These are phyloP conservation scores for Poeciliopsis retropinna DNA, from an alignment of 2,113 vertebrate species.

Conservation along the genomic window DNA sequence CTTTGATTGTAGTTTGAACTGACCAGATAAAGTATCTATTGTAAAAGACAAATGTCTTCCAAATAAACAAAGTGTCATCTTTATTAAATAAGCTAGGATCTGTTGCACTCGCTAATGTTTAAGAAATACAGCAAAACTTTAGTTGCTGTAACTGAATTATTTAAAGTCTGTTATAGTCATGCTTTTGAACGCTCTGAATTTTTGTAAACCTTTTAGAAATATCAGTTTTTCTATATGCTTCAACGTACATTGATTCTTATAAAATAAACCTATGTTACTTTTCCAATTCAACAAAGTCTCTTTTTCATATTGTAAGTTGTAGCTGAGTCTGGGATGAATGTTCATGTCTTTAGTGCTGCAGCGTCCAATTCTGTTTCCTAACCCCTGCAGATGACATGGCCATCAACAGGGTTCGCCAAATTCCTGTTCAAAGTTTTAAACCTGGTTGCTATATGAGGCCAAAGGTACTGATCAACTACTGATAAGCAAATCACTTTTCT, in stretches of 20 bases:
- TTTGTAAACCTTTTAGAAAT: neutral
- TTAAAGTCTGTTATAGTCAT: neutral
- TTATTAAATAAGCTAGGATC: constrained; percentile 51
- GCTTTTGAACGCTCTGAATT: neutral
- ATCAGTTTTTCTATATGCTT: neutral
- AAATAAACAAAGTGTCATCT: constrained; percentile 36
- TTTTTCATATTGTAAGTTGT: too few relatives aligned
- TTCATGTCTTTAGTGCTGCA: too few relatives aligned
- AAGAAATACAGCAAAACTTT: neutral
- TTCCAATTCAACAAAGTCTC: neutral
- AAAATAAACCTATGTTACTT: neutral
- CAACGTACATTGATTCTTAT: neutral
- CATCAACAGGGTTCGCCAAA: too few relatives aligned
- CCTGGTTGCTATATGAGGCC: too few relatives aligned
- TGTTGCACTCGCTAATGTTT: constrained; percentile 1
- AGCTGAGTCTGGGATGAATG: too few relatives aligned
- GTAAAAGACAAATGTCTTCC: constrained; percentile 7
- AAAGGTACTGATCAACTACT: too few relatives aligned
- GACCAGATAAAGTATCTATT: neutral
- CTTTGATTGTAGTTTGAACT: neutral
- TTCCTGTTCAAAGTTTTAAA: too few relatives aligned
- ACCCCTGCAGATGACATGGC: too few relatives aligned
- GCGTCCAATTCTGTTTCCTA: too few relatives aligned
- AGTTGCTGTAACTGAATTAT: neutral
- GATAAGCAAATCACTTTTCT: too few relatives aligned